Evolutionary conservation across 1,140 invertebrate species (phyloP), one percentile per base, ranked within the genome.

Genomic region (Drosophila leontia): DNA sequence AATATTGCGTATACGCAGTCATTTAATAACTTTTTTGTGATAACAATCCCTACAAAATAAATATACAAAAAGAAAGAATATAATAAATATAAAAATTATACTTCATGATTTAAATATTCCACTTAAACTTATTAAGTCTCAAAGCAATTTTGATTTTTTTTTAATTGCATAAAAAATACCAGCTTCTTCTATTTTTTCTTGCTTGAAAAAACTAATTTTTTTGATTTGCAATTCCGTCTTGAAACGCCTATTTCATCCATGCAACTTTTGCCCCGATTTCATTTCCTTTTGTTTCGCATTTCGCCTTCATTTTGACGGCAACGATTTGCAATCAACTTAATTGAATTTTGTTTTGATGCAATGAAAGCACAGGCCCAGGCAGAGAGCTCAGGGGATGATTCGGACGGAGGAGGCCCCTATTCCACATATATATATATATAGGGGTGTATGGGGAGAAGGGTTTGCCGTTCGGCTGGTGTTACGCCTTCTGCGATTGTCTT

Each of bases 271-370:
- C 62, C 62, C 57, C 62, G 45, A 53, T 76, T 77, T 77, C 63
- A 48, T 56, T 77, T 39, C 35, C 50, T 77, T 87, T 79, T 75
- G 45, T 61, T 62, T 69, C 77, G 53, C 56, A 47, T 55, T 60
- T 69, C 50, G 67, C 60, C 50, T 56, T 71, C 64, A 72, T 60
- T 71, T 75, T 64, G 67, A 72, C 59, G 60, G 50, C 70, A 61
- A 71, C 82, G 82, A 84, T 82, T 86, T 80, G 83, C 83, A 87
- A 87, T 87, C 84, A 87, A 88, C 80, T 88, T 84, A 88, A 87
- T 87, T 87, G 85, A 84, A 88, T 87, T 87, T 68, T 84, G 72
- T 84, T 84, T 80, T 78, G 72, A 75, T 80, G 84, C 84, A 81
- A 71, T 76, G 67, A 79, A 56, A 39, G 53, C 69, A 57, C 44